These are phyloP conservation scores for Tarsius wallacei DNA, from an alignment of 2,797 vertebrate species.

Conservation along the genomic window DNA sequence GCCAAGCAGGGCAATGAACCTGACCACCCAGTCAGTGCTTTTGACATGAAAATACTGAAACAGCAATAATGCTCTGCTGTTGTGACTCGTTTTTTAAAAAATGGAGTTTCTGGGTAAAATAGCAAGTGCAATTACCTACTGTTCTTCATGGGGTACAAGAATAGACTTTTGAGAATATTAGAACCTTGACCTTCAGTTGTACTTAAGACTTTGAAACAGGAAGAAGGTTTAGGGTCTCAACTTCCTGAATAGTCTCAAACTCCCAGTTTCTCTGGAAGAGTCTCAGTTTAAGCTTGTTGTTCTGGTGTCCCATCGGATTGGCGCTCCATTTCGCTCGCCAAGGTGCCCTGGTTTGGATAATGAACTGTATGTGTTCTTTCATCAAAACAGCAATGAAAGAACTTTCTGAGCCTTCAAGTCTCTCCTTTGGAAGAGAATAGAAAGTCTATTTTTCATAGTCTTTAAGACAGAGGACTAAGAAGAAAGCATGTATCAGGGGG, in stretches of 20 bases:
- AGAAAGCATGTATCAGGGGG: neutral
- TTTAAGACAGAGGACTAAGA: neutral
- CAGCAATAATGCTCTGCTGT: neutral
- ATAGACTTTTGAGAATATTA: slow-evolving; percentile 42
- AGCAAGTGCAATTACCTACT: neutral
- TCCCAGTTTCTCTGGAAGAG: neutral
- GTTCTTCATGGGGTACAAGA: neutral
- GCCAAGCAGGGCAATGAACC: neutral
- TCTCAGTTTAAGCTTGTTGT: no score
- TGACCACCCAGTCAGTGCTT: neutral
- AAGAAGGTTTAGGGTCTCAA: neutral
- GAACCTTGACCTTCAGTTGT: neutral
- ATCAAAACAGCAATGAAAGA: neutral
- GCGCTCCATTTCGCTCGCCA: neutral
- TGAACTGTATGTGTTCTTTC: neutral
- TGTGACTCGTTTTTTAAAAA: neutral
- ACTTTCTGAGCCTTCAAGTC: neutral
- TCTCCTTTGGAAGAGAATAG: neutral
- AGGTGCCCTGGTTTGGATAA: neutral
- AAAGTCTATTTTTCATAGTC: neutral
- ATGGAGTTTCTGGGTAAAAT: neutral
- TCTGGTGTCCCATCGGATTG: no score
- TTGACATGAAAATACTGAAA: neutral
- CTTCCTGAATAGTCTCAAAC: neutral
- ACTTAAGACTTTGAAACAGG: slow-evolving; percentile 31